Evolutionary conservation across 2,888 invertebrate genomes (phyloP).

Genomic region (Pardosa pseudoannulata): DNA sequence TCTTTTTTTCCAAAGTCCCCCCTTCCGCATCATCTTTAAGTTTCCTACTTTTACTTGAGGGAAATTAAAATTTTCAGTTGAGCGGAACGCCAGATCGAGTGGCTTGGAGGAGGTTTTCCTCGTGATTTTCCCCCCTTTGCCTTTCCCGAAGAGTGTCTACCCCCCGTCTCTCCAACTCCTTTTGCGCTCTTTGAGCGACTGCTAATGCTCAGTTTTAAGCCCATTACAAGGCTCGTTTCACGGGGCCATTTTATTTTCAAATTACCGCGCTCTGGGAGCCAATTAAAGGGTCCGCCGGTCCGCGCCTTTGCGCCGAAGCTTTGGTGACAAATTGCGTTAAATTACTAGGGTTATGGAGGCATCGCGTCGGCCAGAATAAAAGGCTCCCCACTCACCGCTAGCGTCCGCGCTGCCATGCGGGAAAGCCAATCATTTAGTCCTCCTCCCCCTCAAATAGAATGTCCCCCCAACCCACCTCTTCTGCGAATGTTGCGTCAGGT

Average conservation of each 20-base stretch:
- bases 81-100: slow-evolving; percentile 60
- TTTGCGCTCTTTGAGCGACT: slow-evolving; percentile 68
- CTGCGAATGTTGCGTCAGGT: slow-evolving; percentile 58
- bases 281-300: slow-evolving; percentile 69
- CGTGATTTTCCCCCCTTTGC: slow-evolving; percentile 26
- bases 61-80: slow-evolving; percentile 71
- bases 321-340: slow-evolving; percentile 74
- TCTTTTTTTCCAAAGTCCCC: not conserved
- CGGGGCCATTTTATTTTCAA: slow-evolving; percentile 72
- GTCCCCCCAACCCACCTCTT: too few relatives aligned
- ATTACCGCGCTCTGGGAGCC: slow-evolving; percentile 71
- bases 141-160: not conserved
- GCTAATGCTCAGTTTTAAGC: slow-evolving; percentile 73
- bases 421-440: slow-evolving; percentile 73
- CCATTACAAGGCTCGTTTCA: slow-evolving; percentile 73
- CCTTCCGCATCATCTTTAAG: slow-evolving; percentile 58
- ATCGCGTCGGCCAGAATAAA: slow-evolving; percentile 69
- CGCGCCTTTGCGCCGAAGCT: slow-evolving; percentile 70
- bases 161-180: slow-evolving; percentile 38
- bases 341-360: slow-evolving; percentile 73
- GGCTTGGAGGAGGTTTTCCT: slow-evolving; percentile 56
- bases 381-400: slow-evolving; percentile 68
- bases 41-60: slow-evolving; percentile 60
- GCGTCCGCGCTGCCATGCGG: slow-evolving; percentile 69
- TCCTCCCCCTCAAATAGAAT: slow-evolving; percentile 11